Base-by-base conservation (phyloP, 2,113 vertebrate species). In the Cyprinodon tularosa region DNA sequence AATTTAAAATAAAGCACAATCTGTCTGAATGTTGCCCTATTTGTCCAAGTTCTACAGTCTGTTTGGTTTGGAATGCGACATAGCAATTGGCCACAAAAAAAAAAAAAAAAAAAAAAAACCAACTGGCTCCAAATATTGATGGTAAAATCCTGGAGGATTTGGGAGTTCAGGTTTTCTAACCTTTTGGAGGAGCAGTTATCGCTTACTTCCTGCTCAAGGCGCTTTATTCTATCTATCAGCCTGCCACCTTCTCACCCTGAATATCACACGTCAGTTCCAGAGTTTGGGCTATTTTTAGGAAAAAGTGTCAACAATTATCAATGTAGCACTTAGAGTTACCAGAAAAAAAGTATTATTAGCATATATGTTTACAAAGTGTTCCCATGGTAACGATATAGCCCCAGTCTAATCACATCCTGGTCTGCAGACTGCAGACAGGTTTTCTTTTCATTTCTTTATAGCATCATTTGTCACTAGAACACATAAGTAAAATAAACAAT, bases 351-450 rank as follows among this genome's bases (percentile, higher is more conserved):
- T 3, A 57, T 77, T 38, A 85, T 81, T 79, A 85, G 81, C 79
- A 79, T 44, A 77, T 71, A 40, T 62, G 7, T 76, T 71, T 60
- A 77, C 77, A 78, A 57, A 37, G 71, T 20, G 60, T 78, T 60
- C 36, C 71, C 72, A 69, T 62, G 74, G 74, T 77, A 38, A 20
- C 73, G 63, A 63, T 53, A 44, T n/a, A 0, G 22, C 47, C 47
- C 40, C 65, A 48, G 57, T 67, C 17, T 22, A n/a, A n/a, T 20
- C 53, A 4, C 22, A 65, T 36, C 69, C 13, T 63, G 68, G 66
- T 66, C n/a, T 66, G 47, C 45, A 40, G 63, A 40, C 48, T 66
- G 20, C 15, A 47, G n/a, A 73, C 4, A 0, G 38, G 57, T 50
- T 67, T 29, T 65, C 12, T 11, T 44, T 13, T 7, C 64, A 12